Conservation (phyloP, 1,140 invertebrate genomes). For the Lordiphosa collinella region DNA sequence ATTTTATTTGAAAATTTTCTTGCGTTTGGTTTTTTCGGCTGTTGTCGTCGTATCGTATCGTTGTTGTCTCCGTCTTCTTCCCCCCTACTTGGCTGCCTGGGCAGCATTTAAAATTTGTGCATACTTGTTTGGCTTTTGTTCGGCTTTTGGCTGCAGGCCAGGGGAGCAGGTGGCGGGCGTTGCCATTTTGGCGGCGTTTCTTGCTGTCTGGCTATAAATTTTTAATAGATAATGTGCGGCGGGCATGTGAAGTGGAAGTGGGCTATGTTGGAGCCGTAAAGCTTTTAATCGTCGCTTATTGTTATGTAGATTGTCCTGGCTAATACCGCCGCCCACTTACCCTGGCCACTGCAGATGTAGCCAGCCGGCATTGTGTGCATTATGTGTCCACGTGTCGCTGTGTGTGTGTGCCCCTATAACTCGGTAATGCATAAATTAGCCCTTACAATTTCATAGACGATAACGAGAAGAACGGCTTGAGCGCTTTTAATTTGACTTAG, state of each 20-base stretch:
- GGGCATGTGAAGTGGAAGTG: slow-evolving; percentile 70
- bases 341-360: slow-evolving; percentile 5
- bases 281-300: slow-evolving; percentile 75
- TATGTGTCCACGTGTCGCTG: too few species aligned
- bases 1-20: slow-evolving; percentile 77
- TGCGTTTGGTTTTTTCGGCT: slow-evolving; percentile 53
- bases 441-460: slow-evolving; percentile 44
- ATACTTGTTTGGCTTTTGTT: slow-evolving; percentile 56
- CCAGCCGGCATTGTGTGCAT: neutral
- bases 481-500: slow-evolving; percentile 37
- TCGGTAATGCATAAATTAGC: slow-evolving; percentile 72
- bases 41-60: slow-evolving; percentile 38
- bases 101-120: slow-evolving; percentile 71
- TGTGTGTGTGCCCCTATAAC: slow-evolving; percentile 36
- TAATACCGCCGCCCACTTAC: slow-evolving; percentile 39
- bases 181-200: slow-evolving; percentile 53
- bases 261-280: slow-evolving; percentile 56
- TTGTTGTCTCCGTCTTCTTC: slow-evolving; percentile 26
- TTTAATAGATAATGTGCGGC: slow-evolving; percentile 74
- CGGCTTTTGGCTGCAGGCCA: slow-evolving; percentile 21
- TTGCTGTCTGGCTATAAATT: slow-evolving; percentile 67
- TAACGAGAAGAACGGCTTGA: slow-evolving; percentile 31
- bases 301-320: slow-evolving; percentile 71
- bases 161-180: slow-evolving; percentile 18
- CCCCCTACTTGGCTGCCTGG: slow-evolving; percentile 14